These are phyloP conservation scores for Geranospiza caerulescens DNA, from an alignment of 2,797 vertebrate genomes.

Conservation along the genomic window DNA sequence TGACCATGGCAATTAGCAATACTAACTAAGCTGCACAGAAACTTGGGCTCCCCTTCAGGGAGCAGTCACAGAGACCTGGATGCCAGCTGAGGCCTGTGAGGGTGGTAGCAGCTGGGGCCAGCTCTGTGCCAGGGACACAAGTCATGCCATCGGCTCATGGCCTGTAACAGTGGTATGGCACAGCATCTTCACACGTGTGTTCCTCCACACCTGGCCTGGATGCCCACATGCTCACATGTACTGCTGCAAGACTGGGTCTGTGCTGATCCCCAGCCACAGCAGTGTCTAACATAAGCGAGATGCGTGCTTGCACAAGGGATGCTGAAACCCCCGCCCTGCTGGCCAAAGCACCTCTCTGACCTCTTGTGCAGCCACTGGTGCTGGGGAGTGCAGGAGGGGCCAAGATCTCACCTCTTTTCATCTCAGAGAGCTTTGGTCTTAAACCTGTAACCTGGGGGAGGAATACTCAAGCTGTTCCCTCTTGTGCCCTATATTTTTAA, in stretches of 20 bases:
- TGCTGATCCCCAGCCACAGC: neutral
- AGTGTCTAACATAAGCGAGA: neutral
- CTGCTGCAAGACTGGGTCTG: neutral
- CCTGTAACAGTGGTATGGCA: neutral
- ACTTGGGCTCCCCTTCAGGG: neutral
- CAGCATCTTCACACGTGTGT: neutral
- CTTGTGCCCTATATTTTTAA: neutral
- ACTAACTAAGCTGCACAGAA: slow-evolving; percentile 1
- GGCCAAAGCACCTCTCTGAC: neutral
- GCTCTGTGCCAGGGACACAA: neutral
- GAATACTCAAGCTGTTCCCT: neutral
- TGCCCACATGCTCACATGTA: rapidly evolving
- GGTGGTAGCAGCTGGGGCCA: neutral
- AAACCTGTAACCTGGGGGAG: neutral
- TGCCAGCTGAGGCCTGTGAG: neutral
- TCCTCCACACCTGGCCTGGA: rapidly evolving
- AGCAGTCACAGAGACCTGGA: neutral
- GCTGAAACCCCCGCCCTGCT: neutral
- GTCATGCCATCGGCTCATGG: rapidly evolving
- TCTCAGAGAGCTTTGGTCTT: neutral
- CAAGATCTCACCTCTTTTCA: neutral
- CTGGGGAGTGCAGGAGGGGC: neutral
- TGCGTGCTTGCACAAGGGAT: rapidly evolving
- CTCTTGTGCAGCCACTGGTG: neutral
- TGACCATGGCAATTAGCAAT: neutral